phyloP scores from a whole-genome alignment of 2,113 vertebrate genomes.

The Epinephelus lanceolatus region DNA sequence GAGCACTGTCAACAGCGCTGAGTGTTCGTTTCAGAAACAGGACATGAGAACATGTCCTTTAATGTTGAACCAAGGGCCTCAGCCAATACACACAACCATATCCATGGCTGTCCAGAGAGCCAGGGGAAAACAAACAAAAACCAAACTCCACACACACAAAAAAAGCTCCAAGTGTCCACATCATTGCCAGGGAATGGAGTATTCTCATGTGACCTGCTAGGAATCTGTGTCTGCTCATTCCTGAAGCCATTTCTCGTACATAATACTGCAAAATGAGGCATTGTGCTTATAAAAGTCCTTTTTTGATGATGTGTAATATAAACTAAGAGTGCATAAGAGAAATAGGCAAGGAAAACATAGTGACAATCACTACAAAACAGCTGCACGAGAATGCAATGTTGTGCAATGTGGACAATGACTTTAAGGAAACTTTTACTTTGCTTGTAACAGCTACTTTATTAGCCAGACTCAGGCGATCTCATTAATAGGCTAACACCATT shows the following conservation, averaged over 20 bases:
- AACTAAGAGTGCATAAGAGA: background rate
- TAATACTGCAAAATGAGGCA: background rate
- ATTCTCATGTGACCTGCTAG: constrained; percentile 32
- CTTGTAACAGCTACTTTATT: constrained; percentile 16
- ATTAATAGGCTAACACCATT: too few species aligned
- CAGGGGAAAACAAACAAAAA: constrained; percentile 69
- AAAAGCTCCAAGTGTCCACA: constrained; percentile 19
- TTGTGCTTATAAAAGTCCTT: background rate
- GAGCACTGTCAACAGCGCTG: background rate
- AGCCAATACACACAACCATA: constrained; percentile 71
- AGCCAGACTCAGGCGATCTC: background rate
- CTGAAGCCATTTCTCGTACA: constrained; percentile 13
- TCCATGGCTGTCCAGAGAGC: constrained; percentile 47
- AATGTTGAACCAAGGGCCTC: constrained; percentile 25
- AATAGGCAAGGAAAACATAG: background rate
- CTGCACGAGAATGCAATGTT: background rate
- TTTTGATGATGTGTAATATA: background rate
- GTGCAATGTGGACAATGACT: background rate
- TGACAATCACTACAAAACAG: background rate
- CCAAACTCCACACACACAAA: constrained; percentile 34
- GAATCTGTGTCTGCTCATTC: constrained; percentile 27
- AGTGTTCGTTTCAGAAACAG: constrained; percentile 13
- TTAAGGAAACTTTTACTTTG: background rate
- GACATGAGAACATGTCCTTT: constrained; percentile 61
- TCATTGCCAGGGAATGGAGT: constrained; percentile 41